Conservation (phyloP, 2,888 invertebrate genomes). For the Flexamia atlantica region DNA sequence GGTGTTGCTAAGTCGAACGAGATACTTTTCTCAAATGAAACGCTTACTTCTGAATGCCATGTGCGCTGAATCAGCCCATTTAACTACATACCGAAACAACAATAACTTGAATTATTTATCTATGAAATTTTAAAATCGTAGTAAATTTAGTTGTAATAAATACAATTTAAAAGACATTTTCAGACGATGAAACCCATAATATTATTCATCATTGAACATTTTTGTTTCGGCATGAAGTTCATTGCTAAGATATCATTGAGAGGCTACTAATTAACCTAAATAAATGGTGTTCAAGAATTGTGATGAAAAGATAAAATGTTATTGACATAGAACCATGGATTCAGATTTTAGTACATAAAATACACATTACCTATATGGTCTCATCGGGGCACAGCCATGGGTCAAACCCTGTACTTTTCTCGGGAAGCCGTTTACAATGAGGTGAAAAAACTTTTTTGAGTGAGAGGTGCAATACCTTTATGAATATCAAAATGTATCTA, state of each 20-base stretch:
- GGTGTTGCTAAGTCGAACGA: background rate
- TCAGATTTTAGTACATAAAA: background rate
- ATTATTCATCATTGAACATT: too few species aligned
- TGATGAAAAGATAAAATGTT: background rate
- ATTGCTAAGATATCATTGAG: too few species aligned
- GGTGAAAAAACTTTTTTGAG: background rate
- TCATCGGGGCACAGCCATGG: conserved; percentile 10
- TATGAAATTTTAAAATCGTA: too few species aligned
- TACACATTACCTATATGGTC: background rate
- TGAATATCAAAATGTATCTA: too few species aligned
- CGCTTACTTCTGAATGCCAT: background rate
- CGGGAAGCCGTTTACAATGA: conserved; percentile 25
- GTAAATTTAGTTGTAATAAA: too few species aligned
- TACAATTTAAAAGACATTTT: too few species aligned
- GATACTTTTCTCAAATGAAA: background rate
- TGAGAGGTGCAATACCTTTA: too few species aligned
- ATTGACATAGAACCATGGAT: background rate
- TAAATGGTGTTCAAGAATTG: conserved; percentile 25
- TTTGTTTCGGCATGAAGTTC: too few species aligned
- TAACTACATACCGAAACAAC: background rate
- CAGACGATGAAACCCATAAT: too few species aligned
- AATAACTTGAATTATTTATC: too few species aligned
- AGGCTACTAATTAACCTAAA: too few species aligned
- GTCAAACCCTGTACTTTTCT: conserved; percentile 27
- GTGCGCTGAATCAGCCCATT: background rate